Evolutionary conservation across 2,797 vertebrate genomes (phyloP), one percentile per base, ranked within the genome.

Genomic region (Pangasius larnaudii): DNA sequence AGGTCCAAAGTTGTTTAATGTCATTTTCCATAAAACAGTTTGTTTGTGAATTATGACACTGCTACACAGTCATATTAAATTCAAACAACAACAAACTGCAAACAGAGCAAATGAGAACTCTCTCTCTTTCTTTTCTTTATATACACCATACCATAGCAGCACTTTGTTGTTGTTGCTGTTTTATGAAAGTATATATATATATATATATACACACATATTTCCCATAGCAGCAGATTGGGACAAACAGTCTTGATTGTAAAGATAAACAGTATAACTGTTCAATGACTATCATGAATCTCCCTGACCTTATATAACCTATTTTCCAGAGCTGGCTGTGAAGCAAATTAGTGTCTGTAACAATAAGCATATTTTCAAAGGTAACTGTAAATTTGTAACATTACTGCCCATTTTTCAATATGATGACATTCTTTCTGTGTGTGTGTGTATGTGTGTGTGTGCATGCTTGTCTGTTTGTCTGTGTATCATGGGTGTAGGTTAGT

Each of bases 311-410:
- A 46, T 36, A 84, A 84, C 14, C 46, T 18, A 78, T 79, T 67
- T 56, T 51, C 58, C 82, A 61, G n/a, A 56, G 42, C 13, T 84
- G 90, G 90, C 95, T 94, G 92, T 91, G 92, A 93, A 93, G 91
- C 87, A 89, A 84, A 87, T 94, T 91, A 86, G 92, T 79, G 91
- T 91, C 93, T 93, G 93, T 16, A 53, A 91, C 88, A 92, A 91
- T 89, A 90, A 93, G 91, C 24, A 49, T 42, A 42, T 42, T 72
- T 42, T 72, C 7, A 72, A 22, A 10, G 19, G 92, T 89, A 89
- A 86, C 77, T 88, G 92, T 95, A 94, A 94, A 95, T 88, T 91
- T 92, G 89, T 86, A 92, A 89, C 69, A 88, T 92, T 33, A 58
- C 6, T 53, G 14, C 90, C 86, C 33, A 36, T 69, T 69, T 69